Percentiles rank a stretch among this genome's conserved stretches.
Evolutionary conservation across 2,888 invertebrate species (phyloP).

Genomic region (Morinoia aosen): DNA sequence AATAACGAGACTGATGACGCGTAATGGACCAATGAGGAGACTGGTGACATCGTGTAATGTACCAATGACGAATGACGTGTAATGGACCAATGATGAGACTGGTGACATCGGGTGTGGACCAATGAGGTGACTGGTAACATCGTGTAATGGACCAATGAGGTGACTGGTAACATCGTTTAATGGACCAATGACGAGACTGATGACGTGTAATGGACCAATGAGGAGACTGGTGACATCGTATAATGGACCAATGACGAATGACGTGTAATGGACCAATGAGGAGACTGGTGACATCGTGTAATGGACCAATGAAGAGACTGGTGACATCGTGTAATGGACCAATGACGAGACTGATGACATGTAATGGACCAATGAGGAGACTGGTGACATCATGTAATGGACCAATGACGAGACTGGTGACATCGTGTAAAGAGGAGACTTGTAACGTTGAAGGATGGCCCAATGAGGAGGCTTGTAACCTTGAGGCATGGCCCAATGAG

Average conservation of each 20-base stretch:
- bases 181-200: no score
- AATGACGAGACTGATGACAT: no score
- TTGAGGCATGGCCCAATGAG: background rate
- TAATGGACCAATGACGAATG: no score
- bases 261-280: slow-evolving; percentile 85
- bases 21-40: background rate
- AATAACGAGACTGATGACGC: background rate
- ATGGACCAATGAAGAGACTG: background rate
- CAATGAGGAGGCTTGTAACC: background rate
- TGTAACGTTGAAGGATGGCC: background rate
- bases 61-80: background rate
- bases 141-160: no score
- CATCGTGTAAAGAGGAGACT: no score
- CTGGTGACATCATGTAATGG: no score
- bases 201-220: background rate
- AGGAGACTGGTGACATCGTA: no score
- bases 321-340: no score
- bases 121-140: no score
- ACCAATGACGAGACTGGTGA: no score
- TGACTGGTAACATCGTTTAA: no score
- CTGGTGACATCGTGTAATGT: background rate
- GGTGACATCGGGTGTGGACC: background rate
- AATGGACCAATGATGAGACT: background rate
- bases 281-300: slow-evolving; percentile 67
- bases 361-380: no score